Conservation (phyloP, 2,113 vertebrate genomes). For the Mesoclemmys tuberculata region DNA sequence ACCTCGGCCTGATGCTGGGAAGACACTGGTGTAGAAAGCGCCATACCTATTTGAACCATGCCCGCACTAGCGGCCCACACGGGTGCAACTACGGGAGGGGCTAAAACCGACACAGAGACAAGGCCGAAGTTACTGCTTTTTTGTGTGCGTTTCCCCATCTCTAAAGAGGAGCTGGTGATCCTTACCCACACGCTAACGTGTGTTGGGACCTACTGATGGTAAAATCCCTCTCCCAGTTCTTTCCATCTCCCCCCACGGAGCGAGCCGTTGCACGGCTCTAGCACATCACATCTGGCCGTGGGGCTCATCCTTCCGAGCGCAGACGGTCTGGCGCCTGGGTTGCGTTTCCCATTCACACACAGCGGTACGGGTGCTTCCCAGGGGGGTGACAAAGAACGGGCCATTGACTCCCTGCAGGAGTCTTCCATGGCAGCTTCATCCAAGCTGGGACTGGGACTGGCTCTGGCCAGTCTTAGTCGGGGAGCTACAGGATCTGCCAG, state of each 20-base stretch:
- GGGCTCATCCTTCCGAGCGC: not conserved
- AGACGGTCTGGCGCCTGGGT: not conserved
- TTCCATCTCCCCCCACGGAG: not conserved
- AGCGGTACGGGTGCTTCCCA: no score
- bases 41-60: not conserved
- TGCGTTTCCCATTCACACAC: not conserved
- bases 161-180: not conserved
- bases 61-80: not conserved
- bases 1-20: not conserved
- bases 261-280: not conserved
- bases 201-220: not conserved
- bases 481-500: no score
- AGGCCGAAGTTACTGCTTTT: not conserved
- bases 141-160: not conserved
- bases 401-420: no score
- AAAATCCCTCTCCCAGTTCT: no score
- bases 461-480: not conserved
- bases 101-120: not conserved
- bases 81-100: rapidly evolving
- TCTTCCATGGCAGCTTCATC: no score
- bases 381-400: not conserved
- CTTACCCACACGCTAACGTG: rapidly evolving
- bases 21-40: not conserved
- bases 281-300: no score
- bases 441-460: no score